Evolutionary conservation across 2,888 invertebrate genomes (phyloP).

Genomic region (Heliconius cydno): DNA sequence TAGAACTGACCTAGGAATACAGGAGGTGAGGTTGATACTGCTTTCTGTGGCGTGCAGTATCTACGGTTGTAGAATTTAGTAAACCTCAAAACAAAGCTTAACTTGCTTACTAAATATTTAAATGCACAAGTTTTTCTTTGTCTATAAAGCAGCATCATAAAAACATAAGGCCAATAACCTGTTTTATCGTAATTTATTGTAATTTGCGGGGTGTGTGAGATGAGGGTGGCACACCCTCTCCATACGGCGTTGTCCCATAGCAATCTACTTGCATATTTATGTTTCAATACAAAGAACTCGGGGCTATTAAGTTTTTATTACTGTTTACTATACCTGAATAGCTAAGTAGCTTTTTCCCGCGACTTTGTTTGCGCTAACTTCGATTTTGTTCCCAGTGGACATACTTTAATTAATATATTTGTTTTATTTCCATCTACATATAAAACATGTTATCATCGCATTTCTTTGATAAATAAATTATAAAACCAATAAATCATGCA

Average conservation of each 20-base stretch:
- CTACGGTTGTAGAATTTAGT: too few relatives aligned
- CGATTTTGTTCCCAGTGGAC: neutral
- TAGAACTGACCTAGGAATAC: too few relatives aligned
- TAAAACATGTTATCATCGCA: too few relatives aligned
- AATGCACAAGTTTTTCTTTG: too few relatives aligned
- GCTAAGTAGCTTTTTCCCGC: neutral
- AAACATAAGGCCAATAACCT: neutral
- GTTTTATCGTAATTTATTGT: neutral
- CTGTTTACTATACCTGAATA: conserved; percentile 9
- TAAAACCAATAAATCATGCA: too few relatives aligned
- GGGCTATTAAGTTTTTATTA: neutral
- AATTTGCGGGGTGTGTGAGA: conserved; percentile 14
- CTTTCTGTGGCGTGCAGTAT: too few relatives aligned
- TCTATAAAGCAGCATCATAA: neutral
- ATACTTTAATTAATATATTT: neutral
- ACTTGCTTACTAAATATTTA: too few relatives aligned
- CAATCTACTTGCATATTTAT: conserved; percentile 24
- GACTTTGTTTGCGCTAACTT: neutral
- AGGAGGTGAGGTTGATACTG: too few relatives aligned
- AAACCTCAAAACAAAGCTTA: too few relatives aligned
- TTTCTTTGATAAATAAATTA: too few relatives aligned
- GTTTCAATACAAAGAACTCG: conserved; percentile 13
- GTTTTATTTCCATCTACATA: neutral
- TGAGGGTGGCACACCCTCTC: conserved; percentile 9
- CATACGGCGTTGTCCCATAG: neutral